Evolutionary conservation across 2,888 invertebrate species (phyloP).

Genomic region (Seira ritae): DNA sequence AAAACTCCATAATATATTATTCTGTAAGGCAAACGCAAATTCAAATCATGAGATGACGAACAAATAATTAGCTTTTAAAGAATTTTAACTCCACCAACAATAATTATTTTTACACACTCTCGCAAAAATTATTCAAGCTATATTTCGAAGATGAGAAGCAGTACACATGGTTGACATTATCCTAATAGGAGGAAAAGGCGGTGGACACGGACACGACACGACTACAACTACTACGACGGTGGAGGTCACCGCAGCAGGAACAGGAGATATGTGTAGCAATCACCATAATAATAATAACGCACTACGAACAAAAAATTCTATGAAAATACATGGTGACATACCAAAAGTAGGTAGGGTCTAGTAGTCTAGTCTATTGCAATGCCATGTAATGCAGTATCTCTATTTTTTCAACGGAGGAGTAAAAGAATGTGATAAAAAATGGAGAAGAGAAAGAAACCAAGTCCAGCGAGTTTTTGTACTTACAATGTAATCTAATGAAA

Average conservation of each 20-base stretch:
- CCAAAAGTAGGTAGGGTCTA: background rate
- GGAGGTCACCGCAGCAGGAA: too few relatives aligned
- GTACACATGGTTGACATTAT: slow-evolving; percentile 8
- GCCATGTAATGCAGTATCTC: too few relatives aligned
- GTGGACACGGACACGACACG: background rate
- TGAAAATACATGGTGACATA: slow-evolving; percentile 4
- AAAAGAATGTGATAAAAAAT: slow-evolving; percentile 11
- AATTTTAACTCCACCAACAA: too few relatives aligned
- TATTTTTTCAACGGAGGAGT: background rate
- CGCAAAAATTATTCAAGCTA: too few relatives aligned
- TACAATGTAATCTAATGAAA: background rate
- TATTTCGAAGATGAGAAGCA: too few relatives aligned
- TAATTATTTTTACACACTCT: too few relatives aligned
- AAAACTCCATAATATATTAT: too few relatives aligned
- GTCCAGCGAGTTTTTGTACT: slow-evolving; percentile 7
- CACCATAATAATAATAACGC: background rate
- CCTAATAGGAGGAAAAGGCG: background rate
- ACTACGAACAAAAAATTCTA: slow-evolving; percentile 1
- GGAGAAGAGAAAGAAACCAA: slow-evolving; percentile 1
- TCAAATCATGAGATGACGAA: too few relatives aligned
- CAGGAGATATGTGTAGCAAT: too few relatives aligned
- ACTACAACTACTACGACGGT: too few relatives aligned
- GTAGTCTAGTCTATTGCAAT: slow-evolving; percentile 1
- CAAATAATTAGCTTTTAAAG: too few relatives aligned
- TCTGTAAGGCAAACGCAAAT: too few relatives aligned